Evolutionary conservation across 1,140 invertebrate species (phyloP).

Genomic region (Drosophila santomea): DNA sequence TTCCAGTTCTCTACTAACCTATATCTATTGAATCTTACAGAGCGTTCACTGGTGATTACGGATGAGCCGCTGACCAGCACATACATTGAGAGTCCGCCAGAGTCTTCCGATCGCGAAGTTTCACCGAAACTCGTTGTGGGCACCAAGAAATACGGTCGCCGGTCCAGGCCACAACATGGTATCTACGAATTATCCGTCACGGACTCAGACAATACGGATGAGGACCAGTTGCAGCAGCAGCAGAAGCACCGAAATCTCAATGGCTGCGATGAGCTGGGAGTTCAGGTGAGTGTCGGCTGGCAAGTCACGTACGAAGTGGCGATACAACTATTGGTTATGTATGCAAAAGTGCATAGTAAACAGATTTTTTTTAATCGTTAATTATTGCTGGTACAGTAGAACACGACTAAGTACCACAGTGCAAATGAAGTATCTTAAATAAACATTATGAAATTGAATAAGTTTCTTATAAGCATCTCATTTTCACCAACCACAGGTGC

Average conservation of each 20-base stretch:
- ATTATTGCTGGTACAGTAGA: background rate
- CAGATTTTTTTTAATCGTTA: background rate
- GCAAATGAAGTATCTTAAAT: background rate
- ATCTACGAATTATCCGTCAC: slow-evolving; percentile 68
- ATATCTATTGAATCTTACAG: slow-evolving; percentile 50
- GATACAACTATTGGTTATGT: slow-evolving; percentile 2
- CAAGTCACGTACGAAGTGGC: slow-evolving; percentile 12
- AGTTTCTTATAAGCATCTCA: background rate
- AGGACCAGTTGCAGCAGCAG: slow-evolving; percentile 59
- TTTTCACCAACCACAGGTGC: slow-evolving; percentile 62
- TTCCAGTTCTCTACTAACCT: slow-evolving; percentile 6
- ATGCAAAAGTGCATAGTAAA: slow-evolving; percentile 4
- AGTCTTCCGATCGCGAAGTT: slow-evolving; percentile 88
- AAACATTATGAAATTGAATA: background rate
- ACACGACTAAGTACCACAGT: background rate
- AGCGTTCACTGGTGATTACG: slow-evolving; percentile 72
- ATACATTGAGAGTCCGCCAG: slow-evolving; percentile 85
- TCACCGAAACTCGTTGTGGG: slow-evolving; percentile 90
- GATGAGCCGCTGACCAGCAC: slow-evolving; percentile 50
- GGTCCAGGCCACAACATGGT: slow-evolving; percentile 86
- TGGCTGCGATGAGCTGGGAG: slow-evolving; percentile 44
- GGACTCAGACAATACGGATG: slow-evolving; percentile 80
- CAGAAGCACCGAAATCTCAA: slow-evolving; percentile 61
- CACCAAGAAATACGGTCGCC: slow-evolving; percentile 91
- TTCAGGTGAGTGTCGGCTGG: slow-evolving; percentile 34